phyloP scores from a whole-genome alignment of 1,140 invertebrate genomes.

The Euschistus heros region DNA sequence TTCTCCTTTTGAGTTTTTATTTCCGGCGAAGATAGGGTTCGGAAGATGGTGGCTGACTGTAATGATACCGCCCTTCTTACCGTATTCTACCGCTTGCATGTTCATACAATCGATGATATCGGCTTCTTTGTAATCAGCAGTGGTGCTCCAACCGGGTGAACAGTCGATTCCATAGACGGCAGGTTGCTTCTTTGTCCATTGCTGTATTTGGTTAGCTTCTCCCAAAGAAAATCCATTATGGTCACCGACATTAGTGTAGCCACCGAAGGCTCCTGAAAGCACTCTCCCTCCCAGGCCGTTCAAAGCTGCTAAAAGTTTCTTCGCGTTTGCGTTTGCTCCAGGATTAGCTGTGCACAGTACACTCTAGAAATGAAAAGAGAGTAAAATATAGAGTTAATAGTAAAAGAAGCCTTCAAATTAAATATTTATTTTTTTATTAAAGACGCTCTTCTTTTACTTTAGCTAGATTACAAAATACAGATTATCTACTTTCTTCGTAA shows the following conservation, averaged over 20 bases:
- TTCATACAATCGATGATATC: not conserved
- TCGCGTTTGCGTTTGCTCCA: too few relatives aligned
- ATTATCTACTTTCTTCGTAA: too few relatives aligned
- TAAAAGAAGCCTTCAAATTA: too few relatives aligned
- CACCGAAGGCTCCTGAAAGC: not conserved
- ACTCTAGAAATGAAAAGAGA: too few relatives aligned
- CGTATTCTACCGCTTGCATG: not conserved
- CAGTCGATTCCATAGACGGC: not conserved
- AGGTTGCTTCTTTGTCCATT: not conserved
- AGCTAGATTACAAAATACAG: too few relatives aligned
- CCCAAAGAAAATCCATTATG: not conserved
- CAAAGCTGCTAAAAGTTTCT: too few relatives aligned
- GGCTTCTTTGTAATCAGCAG: not conserved
- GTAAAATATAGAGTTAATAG: too few relatives aligned
- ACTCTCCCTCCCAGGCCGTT: not conserved
- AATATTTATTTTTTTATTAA: too few relatives aligned
- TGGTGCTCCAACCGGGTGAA: not conserved
- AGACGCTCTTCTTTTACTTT: too few relatives aligned
- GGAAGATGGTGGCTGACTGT: not conserved
- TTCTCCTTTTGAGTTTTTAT: not conserved
- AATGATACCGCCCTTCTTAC: not conserved
- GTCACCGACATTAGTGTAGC: not conserved
- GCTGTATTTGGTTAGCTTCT: not conserved
- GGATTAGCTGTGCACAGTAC: too few relatives aligned
- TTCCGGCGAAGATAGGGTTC: not conserved